These are phyloP conservation scores for Harpagifer antarcticus DNA, from an alignment of 2,797 vertebrate genomes.

Conservation along the genomic window DNA sequence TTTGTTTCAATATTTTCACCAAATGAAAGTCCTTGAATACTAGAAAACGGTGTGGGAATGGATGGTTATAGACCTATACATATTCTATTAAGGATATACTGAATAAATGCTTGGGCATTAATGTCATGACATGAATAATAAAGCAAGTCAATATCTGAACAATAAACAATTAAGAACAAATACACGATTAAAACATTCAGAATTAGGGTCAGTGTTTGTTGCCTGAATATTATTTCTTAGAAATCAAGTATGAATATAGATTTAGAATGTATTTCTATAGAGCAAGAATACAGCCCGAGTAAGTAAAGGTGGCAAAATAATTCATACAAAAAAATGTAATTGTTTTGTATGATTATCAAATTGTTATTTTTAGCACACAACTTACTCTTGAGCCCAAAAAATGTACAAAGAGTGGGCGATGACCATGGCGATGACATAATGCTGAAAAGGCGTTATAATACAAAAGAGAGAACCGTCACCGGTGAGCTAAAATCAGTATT, in stretches of 20 bases:
- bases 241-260: conserved; percentile 21
- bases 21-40: conserved; percentile 37
- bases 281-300: conserved; percentile 21
- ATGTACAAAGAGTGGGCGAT: conserved; percentile 33
- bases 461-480: conserved; percentile 9
- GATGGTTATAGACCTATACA: conserved; percentile 31
- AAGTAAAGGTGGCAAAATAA: conserved; percentile 50
- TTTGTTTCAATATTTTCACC: conserved; percentile 11
- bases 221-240: conserved; percentile 9
- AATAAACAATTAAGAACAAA: conserved; percentile 34
- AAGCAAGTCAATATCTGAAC: conserved; percentile 38
- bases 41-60: conserved; percentile 17
- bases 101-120: conserved; percentile 34
- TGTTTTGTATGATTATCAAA: conserved; percentile 29
- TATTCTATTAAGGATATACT: conserved; percentile 19
- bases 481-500: conserved; percentile 20
- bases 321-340: conserved; percentile 61
- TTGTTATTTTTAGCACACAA: conserved; percentile 16
- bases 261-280: conserved; percentile 11
- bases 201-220: conserved; percentile 25
- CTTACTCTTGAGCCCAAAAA: conserved; percentile 30
- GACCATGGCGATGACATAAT: conserved; percentile 15
- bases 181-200: conserved; percentile 43
- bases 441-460: conserved; percentile 25
- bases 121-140: conserved; percentile 33